Base-by-base conservation (phyloP, 2,888 invertebrate species). In the Glyphotaelius pellucidus region DNA sequence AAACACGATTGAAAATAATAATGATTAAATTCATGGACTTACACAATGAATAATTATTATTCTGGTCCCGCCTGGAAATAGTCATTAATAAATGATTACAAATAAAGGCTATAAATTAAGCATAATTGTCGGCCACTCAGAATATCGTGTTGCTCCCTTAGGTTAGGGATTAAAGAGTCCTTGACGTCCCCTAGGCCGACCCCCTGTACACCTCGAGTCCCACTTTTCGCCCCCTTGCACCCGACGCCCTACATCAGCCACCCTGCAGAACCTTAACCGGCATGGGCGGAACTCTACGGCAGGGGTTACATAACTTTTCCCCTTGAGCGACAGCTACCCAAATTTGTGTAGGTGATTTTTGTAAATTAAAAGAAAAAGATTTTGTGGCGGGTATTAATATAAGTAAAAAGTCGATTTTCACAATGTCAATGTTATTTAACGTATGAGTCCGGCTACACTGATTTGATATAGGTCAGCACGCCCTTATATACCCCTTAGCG, bases 151-250 rank as follows among this genome's bases (percentile, higher is more conserved):
- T 90, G 80, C 80, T 80, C 80, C 38, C 89, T 35, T 79, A 91
- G 92, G 92, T 92, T 92, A 92, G 91, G 90, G 91, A 91, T 90
- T 90, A 87, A 91, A 91, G 87, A 91, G 91, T 90, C 90, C 92
- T 92, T 91, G 92, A 92, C 90, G 38, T 80, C 89, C 79, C 80
- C 80, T 80, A n/a, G n/a, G 67, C 67, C 25, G 67, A 25, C 67
- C 67, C 9, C 25, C 67, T 67, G 67, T n/a, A 67, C 67, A 67
- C 67, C 25, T 67, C 67, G 67, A 67, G 7, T n/a, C 67, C 67
- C 67, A 25, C 25, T 25, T 9, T n/a, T 25, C 25, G 9, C 67
- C 67, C n/a, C 67, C 67, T 25, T 7, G 25, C 25, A 67, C 67
- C 67, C 79, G 30, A 47, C 89, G 67, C 89, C 89, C 83, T 67